A percentile compares a stretch with the other conserved stretches of the same genome.
phyloP scores from a whole-genome alignment of 2,797 vertebrate species.

The Malacoraja senta region DNA sequence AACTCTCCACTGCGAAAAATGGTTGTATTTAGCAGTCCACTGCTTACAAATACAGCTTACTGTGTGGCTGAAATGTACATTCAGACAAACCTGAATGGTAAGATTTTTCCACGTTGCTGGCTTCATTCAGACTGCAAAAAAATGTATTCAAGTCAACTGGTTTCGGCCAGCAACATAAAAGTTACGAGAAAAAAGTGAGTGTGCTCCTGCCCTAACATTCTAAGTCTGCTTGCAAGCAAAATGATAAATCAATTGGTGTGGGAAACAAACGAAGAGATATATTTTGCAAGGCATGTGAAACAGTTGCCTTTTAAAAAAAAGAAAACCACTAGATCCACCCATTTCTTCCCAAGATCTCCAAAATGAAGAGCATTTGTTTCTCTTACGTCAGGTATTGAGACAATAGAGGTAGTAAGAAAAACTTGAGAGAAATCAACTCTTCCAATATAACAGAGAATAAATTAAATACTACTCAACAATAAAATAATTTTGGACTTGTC shows the following conservation, averaged over 20 bases:
- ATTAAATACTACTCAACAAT: constrained; percentile 5
- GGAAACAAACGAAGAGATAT: constrained; percentile 66
- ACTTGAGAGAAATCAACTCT: not conserved
- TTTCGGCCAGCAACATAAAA: constrained; percentile 78
- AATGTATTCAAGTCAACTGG: constrained; percentile 88
- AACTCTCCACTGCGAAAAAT: constrained; percentile 88
- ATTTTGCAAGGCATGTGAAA: constrained; percentile 70
- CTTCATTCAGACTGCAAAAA: constrained; percentile 92
- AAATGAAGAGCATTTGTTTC: constrained; percentile 44
- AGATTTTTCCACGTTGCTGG: constrained; percentile 99
- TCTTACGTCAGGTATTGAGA: not conserved
- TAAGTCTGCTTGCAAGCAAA: constrained; percentile 74
- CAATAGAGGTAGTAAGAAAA: not conserved
- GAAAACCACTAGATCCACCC: constrained; percentile 54
- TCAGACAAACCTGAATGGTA: constrained; percentile 90
- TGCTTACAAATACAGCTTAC: constrained; percentile 95
- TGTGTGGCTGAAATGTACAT: constrained; percentile 97
- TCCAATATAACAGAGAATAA: not conserved
- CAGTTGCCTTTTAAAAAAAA: constrained; percentile 57
- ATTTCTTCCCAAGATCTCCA: constrained; percentile 56
- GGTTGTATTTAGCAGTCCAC: constrained; percentile 99
- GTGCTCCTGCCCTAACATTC: constrained; percentile 73
- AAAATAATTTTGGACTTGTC: not conserved
- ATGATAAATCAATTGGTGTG: constrained; percentile 80
- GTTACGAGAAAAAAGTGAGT: constrained; percentile 75